Conservation (phyloP, 2,888 invertebrate genomes). For the Dastarcus helophoroides region DNA sequence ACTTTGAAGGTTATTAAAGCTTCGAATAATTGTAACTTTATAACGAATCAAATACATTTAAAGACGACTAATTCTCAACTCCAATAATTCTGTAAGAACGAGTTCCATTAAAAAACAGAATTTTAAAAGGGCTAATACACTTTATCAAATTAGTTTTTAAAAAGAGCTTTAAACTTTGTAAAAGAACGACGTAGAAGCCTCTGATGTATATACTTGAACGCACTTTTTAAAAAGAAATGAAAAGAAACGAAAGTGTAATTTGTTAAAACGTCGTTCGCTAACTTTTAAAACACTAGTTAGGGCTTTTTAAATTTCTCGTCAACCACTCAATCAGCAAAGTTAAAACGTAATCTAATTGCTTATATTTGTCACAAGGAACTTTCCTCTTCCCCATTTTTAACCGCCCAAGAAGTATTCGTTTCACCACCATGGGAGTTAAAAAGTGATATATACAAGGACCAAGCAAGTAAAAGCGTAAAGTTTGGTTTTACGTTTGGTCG, state of each 20-base stretch:
- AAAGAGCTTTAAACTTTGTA: constrained; percentile 32
- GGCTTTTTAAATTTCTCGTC: constrained; percentile 36
- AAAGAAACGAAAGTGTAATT: constrained; percentile 37
- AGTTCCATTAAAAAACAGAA: constrained; percentile 8
- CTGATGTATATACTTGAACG: constrained; percentile 29
- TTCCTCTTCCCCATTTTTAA: too few species aligned
- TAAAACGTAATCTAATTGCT: constrained; percentile 29
- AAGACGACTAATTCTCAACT: too few species aligned
- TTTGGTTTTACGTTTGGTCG: too few species aligned
- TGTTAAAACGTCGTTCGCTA: constrained; percentile 37
- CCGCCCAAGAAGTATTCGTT: too few species aligned
- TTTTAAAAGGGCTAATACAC: constrained; percentile 21
- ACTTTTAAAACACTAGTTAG: constrained; percentile 39
- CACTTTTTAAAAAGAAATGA: constrained; percentile 33
- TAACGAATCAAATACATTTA: too few species aligned
- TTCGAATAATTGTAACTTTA: too few species aligned
- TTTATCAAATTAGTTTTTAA: constrained; percentile 28
- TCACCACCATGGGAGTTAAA: too few species aligned
- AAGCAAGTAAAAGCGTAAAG: too few species aligned
- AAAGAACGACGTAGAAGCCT: constrained; percentile 19
- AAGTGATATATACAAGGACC: too few species aligned
- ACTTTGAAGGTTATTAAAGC: too few species aligned
- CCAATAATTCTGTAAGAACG: too few species aligned
- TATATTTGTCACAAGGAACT: constrained; percentile 22
- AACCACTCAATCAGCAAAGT: constrained; percentile 26